Percentiles rank a stretch among this genome's conserved stretches.
Evolutionary conservation across 92 coral and sea anemone genomes (phyloP).

Genomic region (Palythoa grandiflora): DNA sequence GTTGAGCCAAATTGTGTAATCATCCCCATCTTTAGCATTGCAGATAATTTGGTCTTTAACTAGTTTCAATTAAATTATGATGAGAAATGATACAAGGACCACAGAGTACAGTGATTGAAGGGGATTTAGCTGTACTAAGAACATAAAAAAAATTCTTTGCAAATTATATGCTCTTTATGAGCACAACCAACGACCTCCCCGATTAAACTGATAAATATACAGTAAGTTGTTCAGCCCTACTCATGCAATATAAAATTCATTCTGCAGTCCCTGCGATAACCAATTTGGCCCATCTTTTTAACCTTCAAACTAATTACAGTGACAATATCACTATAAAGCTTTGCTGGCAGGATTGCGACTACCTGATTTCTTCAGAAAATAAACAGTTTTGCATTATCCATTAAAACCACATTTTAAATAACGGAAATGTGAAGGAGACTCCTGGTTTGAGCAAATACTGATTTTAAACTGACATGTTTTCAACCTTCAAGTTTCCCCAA

Average conservation of each 20-base stretch:
- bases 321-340: neutral
- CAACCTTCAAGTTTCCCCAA: neutral
- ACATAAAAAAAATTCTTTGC: no score
- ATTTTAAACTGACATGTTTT: neutral
- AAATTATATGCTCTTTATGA: no score
- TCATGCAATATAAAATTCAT: no score
- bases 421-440: neutral
- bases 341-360: conserved; percentile 34
- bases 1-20: neutral
- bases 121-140: no score
- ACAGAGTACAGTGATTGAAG: no score
- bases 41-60: no score
- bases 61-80: no score
- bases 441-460: neutral
- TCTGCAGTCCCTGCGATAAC: no score
- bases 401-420: neutral
- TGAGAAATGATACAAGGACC: no score
- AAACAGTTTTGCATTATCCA: neutral
- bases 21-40: neutral
- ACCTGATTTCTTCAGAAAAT: neutral
- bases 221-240: no score
- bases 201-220: no score
- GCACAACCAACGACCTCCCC: no score
- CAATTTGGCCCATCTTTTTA: neutral
- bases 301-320: neutral